Evolutionary conservation across 2,113 vertebrate species (phyloP).

Genomic region (Triplophysa dalaica): DNA sequence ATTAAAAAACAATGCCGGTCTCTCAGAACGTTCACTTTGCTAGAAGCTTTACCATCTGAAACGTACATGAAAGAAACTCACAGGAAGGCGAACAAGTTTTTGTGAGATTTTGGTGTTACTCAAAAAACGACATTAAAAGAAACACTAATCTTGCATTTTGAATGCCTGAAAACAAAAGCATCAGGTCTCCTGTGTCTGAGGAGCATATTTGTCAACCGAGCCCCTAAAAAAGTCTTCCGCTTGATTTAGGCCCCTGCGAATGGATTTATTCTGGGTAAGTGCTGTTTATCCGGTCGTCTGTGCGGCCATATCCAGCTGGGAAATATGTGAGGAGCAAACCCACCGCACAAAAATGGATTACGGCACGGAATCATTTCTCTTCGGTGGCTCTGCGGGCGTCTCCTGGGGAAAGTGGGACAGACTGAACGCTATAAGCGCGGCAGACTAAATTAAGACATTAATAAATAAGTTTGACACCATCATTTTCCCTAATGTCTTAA

Average conservation of each 20-base stretch:
- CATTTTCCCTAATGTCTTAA: constrained; percentile 51
- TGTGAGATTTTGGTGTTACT: not conserved
- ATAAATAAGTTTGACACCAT: constrained; percentile 48
- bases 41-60: no score
- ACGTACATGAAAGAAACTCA: no score
- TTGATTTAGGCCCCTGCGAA: constrained; percentile 40
- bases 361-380: constrained; percentile 34
- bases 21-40: no score
- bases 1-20: no score
- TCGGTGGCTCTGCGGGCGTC: constrained; percentile 12
- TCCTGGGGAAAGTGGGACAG: constrained; percentile 34
- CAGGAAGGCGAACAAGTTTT: not conserved
- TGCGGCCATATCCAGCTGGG: constrained; percentile 46
- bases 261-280: constrained; percentile 47
- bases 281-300: constrained; percentile 44
- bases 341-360: constrained; percentile 50
- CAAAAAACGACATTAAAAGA: not conserved
- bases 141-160: not conserved
- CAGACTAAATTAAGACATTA: constrained; percentile 36
- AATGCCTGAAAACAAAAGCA: not conserved
- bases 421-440: constrained; percentile 21
- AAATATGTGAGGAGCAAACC: constrained; percentile 51
- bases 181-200: not conserved
- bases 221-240: constrained; percentile 10
- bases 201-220: constrained; percentile 18